Evolutionary conservation across 30 jellyfish, hydroid and myxozoan species (phyloP).

Genomic region (Aurelia coerulea): DNA sequence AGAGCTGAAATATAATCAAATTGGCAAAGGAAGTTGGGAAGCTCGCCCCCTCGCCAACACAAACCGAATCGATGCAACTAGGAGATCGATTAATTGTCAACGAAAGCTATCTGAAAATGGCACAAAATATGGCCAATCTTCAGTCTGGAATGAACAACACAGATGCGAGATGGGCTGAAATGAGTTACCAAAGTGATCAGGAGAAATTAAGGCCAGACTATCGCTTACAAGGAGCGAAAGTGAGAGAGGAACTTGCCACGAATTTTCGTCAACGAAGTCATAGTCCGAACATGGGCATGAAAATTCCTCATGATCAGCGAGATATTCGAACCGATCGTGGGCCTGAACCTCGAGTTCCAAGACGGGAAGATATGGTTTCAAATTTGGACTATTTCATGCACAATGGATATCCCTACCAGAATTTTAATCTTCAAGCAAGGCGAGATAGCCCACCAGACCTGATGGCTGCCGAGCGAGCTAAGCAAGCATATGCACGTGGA

Average conservation of each 20-base stretch:
- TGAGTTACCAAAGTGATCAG: background rate
- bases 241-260: constrained; percentile 60
- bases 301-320: constrained; percentile 50
- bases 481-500: constrained; percentile 69
- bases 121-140: constrained; percentile 35
- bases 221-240: constrained; percentile 56
- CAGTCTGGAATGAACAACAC: constrained; percentile 32
- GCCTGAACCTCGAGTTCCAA: constrained; percentile 14
- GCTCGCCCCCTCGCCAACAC: background rate
- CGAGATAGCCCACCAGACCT: constrained; percentile 77
- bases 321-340: constrained; percentile 44
- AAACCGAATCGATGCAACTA: constrained; percentile 23
- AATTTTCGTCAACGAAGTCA: constrained; percentile 24
- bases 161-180: constrained; percentile 63
- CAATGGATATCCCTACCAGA: constrained; percentile 55
- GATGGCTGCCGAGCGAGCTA: constrained; percentile 72
- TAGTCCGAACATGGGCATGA: constrained; percentile 45
- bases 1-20: background rate
- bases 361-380: constrained; percentile 57
- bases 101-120: constrained; percentile 46
- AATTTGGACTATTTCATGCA: constrained; percentile 63
- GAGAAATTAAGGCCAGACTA: constrained; percentile 42
- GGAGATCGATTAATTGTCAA: constrained; percentile 42
- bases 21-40: constrained; percentile 1
- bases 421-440: constrained; percentile 54